A percentile compares a stretch with the other conserved stretches of the same genome.
Conservation (phyloP, 53 echinoderm and acorn worm genomes). For the Pentamera pediparva region DNA sequence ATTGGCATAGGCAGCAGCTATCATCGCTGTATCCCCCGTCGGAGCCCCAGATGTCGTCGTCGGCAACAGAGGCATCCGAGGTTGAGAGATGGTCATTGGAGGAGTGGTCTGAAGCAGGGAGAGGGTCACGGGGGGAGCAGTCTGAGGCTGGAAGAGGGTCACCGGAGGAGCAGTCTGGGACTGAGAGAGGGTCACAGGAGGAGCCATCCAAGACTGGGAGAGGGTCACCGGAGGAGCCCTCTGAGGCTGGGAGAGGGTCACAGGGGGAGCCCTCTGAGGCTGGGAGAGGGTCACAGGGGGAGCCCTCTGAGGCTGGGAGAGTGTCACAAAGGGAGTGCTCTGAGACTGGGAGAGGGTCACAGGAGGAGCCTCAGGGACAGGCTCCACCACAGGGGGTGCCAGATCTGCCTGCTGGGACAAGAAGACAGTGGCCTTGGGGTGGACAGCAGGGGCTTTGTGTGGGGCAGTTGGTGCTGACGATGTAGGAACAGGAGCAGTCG, state of each 20-base stretch:
- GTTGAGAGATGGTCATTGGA: not conserved
- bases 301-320: not conserved
- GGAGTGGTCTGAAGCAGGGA: not conserved
- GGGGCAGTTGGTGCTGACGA: not conserved
- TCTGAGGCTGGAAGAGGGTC: not conserved
- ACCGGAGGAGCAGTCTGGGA: not conserved
- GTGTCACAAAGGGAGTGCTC: not conserved
- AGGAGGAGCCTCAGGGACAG: not conserved
- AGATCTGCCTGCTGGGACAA: constrained; percentile 12
- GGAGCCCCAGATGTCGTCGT: not conserved
- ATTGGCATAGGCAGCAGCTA: constrained; percentile 17
- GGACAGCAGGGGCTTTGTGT: not conserved
- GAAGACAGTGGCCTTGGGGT: too few species aligned
- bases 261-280: not conserved
- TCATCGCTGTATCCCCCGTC: not conserved
- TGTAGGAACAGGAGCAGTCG: too few species aligned
- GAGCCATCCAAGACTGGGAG: not conserved
- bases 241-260: not conserved
- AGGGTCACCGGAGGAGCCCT: not conserved
- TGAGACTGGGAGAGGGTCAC: not conserved
- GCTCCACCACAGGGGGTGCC: constrained; percentile 22
- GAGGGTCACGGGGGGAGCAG: not conserved
- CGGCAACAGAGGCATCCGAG: not conserved
- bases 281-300: not conserved
- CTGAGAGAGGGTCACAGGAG: too few species aligned